These are phyloP conservation scores for Wasmannia auropunctata DNA, from an alignment of 1,140 invertebrate genomes.

Conservation along the genomic window DNA sequence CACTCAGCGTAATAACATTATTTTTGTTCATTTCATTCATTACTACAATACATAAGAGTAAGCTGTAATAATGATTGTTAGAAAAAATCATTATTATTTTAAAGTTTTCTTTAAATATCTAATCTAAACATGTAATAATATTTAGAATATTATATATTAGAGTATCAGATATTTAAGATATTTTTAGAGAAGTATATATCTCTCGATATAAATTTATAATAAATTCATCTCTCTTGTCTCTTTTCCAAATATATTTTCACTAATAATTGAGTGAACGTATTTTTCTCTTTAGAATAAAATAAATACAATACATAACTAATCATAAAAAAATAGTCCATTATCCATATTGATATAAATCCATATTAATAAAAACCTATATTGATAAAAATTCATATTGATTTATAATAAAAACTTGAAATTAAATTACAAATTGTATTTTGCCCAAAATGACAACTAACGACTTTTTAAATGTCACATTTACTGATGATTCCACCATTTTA, in stretches of 20 bases:
- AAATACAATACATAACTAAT: neutral
- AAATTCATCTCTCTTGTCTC: neutral
- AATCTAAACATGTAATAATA: neutral
- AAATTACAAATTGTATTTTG: neutral
- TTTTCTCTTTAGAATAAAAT: neutral
- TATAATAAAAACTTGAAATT: no score
- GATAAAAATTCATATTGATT: no score
- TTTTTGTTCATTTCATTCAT: neutral
- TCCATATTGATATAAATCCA: no score
- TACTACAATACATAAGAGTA: neutral
- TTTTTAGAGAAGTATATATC: no score
- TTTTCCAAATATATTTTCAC: neutral
- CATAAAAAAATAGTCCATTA: neutral
- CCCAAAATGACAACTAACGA: neutral
- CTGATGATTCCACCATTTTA: neutral
- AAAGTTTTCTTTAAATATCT: neutral
- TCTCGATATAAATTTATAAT: neutral
- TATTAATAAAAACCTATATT: no score
- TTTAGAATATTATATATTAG: neutral
- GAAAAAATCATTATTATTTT: neutral
- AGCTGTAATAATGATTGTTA: neutral
- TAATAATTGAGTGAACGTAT: neutral
- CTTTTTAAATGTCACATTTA: no score
- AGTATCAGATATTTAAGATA: neutral
- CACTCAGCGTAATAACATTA: neutral